Evolutionary conservation across 2,113 vertebrate genomes (phyloP).

Genomic region (Peromyscus californicus): DNA sequence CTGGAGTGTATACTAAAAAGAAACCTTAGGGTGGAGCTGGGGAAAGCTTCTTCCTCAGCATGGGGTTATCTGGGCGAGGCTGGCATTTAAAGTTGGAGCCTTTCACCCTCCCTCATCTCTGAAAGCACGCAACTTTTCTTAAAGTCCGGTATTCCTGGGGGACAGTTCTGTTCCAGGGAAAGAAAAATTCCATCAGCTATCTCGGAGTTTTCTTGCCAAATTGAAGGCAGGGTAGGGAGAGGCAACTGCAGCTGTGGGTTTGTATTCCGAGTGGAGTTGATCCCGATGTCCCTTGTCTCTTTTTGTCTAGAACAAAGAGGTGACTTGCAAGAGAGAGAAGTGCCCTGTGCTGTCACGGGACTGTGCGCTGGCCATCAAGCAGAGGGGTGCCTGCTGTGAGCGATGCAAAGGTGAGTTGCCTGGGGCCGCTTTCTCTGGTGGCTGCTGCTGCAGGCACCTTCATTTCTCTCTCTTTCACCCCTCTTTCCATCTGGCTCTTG

Average conservation of each 20-base stretch:
- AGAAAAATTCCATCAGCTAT: not conserved
- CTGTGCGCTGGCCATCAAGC: conserved; percentile 97
- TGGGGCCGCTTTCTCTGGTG: not conserved
- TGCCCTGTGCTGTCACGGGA: conserved; percentile 94
- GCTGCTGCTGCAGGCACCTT: not conserved
- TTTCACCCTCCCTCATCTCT: not conserved
- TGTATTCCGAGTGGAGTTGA: conserved; percentile 41
- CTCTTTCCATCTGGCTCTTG: conserved; percentile 18
- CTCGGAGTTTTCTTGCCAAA: conserved; percentile 15
- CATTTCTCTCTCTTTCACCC: not conserved
- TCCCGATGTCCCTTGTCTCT: conserved; percentile 67
- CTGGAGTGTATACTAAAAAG: conserved; percentile 70
- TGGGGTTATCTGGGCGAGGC: conserved; percentile 54
- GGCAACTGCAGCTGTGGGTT: not conserved
- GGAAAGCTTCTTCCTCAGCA: not conserved
- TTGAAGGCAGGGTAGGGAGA: not conserved
- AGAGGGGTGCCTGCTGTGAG: conserved; percentile 97
- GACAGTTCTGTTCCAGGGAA: not conserved
- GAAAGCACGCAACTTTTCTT: not conserved
- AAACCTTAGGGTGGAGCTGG: conserved; percentile 49
- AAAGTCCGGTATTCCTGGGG: not conserved
- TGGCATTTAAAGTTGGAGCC: conserved; percentile 14
- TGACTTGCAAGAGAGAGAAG: conserved; percentile 97
- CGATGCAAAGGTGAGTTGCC: conserved; percentile 94
- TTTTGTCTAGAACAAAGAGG: conserved; percentile 94